A percentile compares a stretch with the other conserved stretches of the same genome.
These are phyloP conservation scores for Tetropium fuscum DNA, from an alignment of 2,888 invertebrate species.

Conservation along the genomic window DNA sequence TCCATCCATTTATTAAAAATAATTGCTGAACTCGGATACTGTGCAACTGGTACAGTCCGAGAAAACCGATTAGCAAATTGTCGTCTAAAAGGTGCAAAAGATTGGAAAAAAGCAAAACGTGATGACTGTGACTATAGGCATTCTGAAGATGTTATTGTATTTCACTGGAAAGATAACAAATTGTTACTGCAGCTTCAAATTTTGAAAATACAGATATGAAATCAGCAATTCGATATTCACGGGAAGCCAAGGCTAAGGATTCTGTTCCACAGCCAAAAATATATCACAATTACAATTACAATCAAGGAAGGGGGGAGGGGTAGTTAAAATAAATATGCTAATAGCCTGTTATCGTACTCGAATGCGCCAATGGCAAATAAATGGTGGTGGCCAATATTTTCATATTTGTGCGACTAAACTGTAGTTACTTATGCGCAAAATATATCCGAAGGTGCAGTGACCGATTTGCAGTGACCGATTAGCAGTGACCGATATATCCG, in stretches of 20 bases:
- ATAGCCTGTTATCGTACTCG: slow-evolving; percentile 7
- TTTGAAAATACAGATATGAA: neutral
- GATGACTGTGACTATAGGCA: slow-evolving; percentile 16
- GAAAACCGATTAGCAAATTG: slow-evolving; percentile 32
- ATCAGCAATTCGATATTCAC: neutral
- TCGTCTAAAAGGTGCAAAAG: slow-evolving; percentile 30
- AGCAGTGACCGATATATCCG: too few relatives aligned
- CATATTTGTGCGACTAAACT: slow-evolving; percentile 12
- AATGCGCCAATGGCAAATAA: slow-evolving; percentile 11
- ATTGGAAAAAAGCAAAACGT: slow-evolving; percentile 28
- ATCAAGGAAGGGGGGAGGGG: slow-evolving; percentile 4
- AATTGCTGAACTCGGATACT: slow-evolving; percentile 20
- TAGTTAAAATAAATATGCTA: slow-evolving; percentile 7
- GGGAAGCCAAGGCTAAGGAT: neutral
- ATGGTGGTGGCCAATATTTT: slow-evolving; percentile 19
- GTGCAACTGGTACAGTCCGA: slow-evolving; percentile 35
- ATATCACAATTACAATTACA: slow-evolving; percentile 4
- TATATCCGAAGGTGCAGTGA: neutral
- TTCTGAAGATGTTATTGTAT: slow-evolving; percentile 4
- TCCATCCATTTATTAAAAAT: slow-evolving; percentile 19
- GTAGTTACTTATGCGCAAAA: slow-evolving; percentile 13
- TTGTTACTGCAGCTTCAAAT: slow-evolving; percentile 12
- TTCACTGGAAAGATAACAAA: slow-evolving; percentile 17
- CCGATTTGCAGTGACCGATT: neutral
- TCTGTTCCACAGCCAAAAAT: neutral